Base-by-base conservation (phyloP, 2,113 vertebrate species). In the Poeciliopsis turrubarensis region DNA sequence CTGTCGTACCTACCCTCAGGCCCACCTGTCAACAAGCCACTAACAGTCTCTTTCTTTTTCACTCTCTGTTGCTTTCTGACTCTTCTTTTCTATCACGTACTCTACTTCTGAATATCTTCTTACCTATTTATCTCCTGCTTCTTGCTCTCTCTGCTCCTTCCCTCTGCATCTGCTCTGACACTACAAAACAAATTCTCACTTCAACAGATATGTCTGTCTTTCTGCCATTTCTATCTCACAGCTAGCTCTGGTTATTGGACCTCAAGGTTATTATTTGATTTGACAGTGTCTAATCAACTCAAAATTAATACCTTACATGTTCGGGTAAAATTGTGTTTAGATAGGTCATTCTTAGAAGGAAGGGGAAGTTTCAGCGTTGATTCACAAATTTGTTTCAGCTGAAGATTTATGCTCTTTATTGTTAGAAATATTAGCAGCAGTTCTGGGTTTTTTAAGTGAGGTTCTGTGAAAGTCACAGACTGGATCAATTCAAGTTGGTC, bases 1-100 rank as follows among this genome's bases (percentile, higher is more conserved):
- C 86, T 89, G 87, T 89, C 89, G 51, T 89, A 85, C 87, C 90
- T 92, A 87, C 91, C 92, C 90, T 66, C 76, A 67, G 92, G 92
- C 89, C 77, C 86, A 90, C 83, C 90, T 92, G 91, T 92, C 92
- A 93, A 90, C 89, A 89, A 82, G 81, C 86, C 75, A 73, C 84
- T 76, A 62, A 89, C 84, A 91, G 81, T 91, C 75, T 62, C 87
- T 91, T 86, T 92, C 77, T 79, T 85, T 90, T 91, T 84, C 81
- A 65, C 83, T 83, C 79, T 75, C 77, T 81, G 70, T 85, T 68
- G 57, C 80, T 88, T 82, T 87, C 81, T 73, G 80, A 60, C 83
- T 86, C 79, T 32, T 77, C 70, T 73, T 80, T 80, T 84, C 87
- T 84, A 74, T 87, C 83, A 82, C 83, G 83, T 75, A 79, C 68